A percentile compares a stretch with the other conserved stretches of the same genome.
Conservation (phyloP, 2,113 vertebrate genomes). For the Otocyon megalotis region DNA sequence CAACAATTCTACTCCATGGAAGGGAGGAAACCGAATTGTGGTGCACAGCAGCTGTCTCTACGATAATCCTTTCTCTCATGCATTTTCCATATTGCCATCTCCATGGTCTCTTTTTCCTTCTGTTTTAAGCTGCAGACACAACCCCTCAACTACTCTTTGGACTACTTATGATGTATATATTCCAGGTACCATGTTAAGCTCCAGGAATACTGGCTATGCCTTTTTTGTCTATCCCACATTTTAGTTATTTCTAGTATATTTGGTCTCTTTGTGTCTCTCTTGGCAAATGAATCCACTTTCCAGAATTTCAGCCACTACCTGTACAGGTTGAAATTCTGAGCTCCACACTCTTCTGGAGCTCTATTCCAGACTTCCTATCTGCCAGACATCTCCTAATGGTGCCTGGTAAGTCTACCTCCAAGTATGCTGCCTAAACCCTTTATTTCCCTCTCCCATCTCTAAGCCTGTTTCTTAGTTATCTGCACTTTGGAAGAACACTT, state of each 20-base stretch:
- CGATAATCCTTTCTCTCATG: neutral
- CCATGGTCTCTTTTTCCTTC: neutral
- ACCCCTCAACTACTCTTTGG: neutral
- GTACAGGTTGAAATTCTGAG: neutral
- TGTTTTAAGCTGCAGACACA: neutral
- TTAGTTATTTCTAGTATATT: neutral
- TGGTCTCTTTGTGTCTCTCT: neutral
- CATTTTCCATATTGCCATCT: neutral
- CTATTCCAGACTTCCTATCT: neutral
- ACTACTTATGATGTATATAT: neutral
- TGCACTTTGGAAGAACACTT: neutral
- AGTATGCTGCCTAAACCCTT: neutral
- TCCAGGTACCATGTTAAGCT: neutral
- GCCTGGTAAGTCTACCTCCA: neutral
- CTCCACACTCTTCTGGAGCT: accelerated
- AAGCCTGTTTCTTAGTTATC: neutral
- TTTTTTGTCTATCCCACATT: neutral
- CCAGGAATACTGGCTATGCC: neutral
- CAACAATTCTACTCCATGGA: neutral
- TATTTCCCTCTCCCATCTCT: neutral
- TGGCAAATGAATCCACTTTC: conserved; percentile 1
- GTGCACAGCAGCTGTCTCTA: neutral
- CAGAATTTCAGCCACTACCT: neutral
- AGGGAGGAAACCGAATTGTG: neutral
- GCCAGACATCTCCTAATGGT: neutral